These are phyloP conservation scores for Neolamprologus tretocephalus DNA, from an alignment of 2,113 vertebrate genomes.

Conservation along the genomic window DNA sequence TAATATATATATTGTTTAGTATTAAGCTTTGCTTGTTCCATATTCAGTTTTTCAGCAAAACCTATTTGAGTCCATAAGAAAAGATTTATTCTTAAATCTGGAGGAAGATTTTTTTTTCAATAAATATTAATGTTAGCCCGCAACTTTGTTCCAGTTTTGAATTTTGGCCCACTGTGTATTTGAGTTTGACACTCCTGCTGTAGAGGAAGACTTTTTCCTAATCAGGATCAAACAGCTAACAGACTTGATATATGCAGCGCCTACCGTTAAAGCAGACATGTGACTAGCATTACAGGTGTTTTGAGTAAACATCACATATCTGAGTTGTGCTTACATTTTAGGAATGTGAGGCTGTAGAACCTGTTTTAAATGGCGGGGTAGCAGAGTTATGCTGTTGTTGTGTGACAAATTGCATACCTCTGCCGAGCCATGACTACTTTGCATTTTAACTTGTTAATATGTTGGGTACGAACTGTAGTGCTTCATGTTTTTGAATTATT, in stretches of 20 bases:
- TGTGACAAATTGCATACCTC: background rate
- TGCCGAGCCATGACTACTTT: background rate
- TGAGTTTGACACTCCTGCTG: background rate
- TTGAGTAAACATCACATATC: constrained; percentile 27
- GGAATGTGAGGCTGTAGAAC: constrained; percentile 20
- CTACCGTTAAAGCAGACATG: background rate
- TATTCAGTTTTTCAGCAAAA: too few species aligned
- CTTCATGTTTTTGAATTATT: background rate
- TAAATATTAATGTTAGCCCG: accelerated
- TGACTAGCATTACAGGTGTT: background rate
- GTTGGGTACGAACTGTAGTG: background rate
- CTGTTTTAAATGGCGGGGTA: constrained; percentile 25
- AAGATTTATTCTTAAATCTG: too few species aligned
- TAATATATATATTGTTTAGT: too few species aligned
- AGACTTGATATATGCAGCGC: background rate
- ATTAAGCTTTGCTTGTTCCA: too few species aligned
- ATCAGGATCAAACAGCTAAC: background rate
- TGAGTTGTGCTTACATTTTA: background rate
- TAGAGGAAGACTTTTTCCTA: background rate
- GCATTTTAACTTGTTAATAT: background rate
- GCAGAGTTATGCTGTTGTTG: background rate
- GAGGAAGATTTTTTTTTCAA: background rate
- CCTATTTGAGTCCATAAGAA: too few species aligned
- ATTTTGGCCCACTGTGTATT: background rate
- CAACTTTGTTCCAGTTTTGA: accelerated